Percentiles rank a stretch among this genome's conserved stretches.
These are phyloP conservation scores for Coelopa frigida DNA, from an alignment of 1,140 invertebrate genomes.

Conservation along the genomic window DNA sequence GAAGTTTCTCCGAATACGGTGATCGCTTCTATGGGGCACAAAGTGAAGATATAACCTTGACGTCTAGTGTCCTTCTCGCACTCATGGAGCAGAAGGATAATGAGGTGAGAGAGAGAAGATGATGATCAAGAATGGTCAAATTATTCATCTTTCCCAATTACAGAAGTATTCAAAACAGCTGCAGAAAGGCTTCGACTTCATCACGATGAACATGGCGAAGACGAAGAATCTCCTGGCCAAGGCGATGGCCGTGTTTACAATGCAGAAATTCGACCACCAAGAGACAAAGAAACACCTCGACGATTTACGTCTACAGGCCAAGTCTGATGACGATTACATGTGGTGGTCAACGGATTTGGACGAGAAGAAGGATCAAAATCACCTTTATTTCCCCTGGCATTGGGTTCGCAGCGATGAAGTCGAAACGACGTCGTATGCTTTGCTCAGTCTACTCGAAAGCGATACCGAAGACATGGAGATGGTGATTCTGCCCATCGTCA, in stretches of 20 bases:
- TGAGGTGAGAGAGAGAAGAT: constrained; percentile 6
- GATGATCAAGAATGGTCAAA: constrained; percentile 19
- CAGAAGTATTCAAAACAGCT: background rate
- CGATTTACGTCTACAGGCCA: background rate
- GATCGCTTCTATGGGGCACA: constrained; percentile 62
- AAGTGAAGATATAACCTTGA: constrained; percentile 52
- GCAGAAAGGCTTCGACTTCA: constrained; percentile 8
- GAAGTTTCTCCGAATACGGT: constrained; percentile 74
- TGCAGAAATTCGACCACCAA: background rate
- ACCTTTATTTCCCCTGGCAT: too few relatives aligned
- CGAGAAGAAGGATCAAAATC: constrained; percentile 34
- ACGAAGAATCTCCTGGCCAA: constrained; percentile 3
- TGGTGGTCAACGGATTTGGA: constrained; percentile 13
- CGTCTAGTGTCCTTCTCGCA: constrained; percentile 72
- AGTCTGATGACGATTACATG: background rate
- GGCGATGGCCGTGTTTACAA: constrained; percentile 2
- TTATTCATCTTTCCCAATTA: constrained; percentile 4
- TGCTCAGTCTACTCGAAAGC: constrained; percentile 54
- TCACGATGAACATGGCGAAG: background rate
- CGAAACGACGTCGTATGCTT: constrained; percentile 66
- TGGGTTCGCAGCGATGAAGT: constrained; percentile 55
- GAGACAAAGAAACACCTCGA: background rate
- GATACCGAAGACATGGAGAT: constrained; percentile 45
- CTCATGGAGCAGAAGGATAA: constrained; percentile 61
- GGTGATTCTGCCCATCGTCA: constrained; percentile 50